Conservation (phyloP, 2,113 vertebrate species). For the Colaptes auratus region DNA sequence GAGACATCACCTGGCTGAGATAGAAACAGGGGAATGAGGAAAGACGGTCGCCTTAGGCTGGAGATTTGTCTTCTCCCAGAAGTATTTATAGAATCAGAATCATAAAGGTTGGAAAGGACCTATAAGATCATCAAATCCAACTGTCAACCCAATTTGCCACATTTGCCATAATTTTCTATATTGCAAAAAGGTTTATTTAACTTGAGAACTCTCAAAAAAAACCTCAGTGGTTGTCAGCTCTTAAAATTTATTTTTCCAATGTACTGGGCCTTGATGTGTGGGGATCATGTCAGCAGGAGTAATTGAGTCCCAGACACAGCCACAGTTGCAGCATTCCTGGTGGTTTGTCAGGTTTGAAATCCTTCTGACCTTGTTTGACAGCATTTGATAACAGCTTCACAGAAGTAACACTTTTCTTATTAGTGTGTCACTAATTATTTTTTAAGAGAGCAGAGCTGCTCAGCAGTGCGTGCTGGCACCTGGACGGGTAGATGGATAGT, state of each 20-base stretch:
- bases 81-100: neutral
- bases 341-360: neutral
- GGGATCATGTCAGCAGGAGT: neutral
- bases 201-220: neutral
- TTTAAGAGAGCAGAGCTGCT: neutral
- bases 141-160: neutral
- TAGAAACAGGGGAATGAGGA: neutral
- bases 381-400: neutral
- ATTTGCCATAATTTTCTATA: neutral
- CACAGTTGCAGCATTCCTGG: neutral
- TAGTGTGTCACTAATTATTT: neutral
- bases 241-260: neutral
- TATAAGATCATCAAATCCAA: no score
- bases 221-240: neutral
- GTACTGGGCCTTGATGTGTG: neutral
- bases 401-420: neutral
- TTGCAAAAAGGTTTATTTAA: neutral
- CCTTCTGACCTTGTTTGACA: neutral
- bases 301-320: neutral
- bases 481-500: neutral
- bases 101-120: no score
- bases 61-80: neutral
- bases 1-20: neutral
- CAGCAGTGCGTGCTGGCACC: neutral
- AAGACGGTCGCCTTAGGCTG: neutral